Evolutionary conservation across 1,140 invertebrate genomes (phyloP), one percentile per base, ranked within the genome.

Genomic region (Drosophila lacteicornis): DNA sequence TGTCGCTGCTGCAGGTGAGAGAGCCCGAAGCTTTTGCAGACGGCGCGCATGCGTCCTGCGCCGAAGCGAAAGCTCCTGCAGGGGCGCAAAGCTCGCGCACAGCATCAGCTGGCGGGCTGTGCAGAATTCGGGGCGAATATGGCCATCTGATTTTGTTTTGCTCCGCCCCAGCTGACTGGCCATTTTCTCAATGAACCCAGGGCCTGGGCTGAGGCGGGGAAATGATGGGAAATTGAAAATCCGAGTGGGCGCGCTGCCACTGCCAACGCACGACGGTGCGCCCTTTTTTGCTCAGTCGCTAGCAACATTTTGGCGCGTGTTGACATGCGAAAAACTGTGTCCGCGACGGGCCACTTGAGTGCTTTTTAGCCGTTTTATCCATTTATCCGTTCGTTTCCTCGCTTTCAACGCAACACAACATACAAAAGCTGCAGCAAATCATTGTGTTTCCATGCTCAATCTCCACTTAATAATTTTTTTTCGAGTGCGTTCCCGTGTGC

Each of bases 271-370:
- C 36, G 36, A 13, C 36, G 36, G 36, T 38, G 36, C 27, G 17
- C 27, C n/a, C 51, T 25, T 30, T 47, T 50, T 49, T 60, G 50
- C 69, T 90, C 90, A 91, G 90, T 91, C 90, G 90, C 90, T 90
- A 71, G 85, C 90, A 91, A 91, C 85, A 87, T 90, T 91, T 91
- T 91, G 90, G 90, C 90, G 90, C 90, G 90, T 91, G 85, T 91
- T 91, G 90, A 91, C 90, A 91, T 91, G 90, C 85, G 58, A 77
- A 74, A 67, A 68, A 73, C 43, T 70, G 68, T 65, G 77, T 84
- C 80, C 77, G 81, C 78, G 77, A 71, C 82, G 80, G 80, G 77
- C 77, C 77, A 83, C 65, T 56, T 63, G 36, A 75, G 55, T 65
- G 75, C 75, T 77, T 77, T 75, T 80, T 83, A 73, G 73, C 63